Conservation (phyloP, 2,113 vertebrate species). For the Lycocorax pyrrhopterus region DNA sequence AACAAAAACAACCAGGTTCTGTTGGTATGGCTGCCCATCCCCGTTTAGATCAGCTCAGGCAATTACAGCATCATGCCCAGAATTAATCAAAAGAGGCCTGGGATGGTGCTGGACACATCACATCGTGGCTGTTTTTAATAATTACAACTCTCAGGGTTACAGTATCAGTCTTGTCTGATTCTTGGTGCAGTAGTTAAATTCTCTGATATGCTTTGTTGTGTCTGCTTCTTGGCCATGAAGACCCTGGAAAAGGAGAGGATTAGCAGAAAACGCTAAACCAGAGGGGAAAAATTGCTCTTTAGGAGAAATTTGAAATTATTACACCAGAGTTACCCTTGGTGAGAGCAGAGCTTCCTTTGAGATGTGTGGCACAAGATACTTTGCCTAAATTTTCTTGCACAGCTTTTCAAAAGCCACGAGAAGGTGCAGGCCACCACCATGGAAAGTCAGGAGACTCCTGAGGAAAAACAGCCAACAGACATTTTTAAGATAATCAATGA, state of each 20-base stretch:
- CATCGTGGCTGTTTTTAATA: neutral
- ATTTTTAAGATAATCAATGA: neutral
- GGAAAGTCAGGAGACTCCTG: neutral
- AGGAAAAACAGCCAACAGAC: neutral
- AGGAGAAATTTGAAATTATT: neutral
- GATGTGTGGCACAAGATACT: neutral
- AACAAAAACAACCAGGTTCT: accelerated
- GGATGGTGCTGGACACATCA: neutral
- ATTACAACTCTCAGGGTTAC: neutral
- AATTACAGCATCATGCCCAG: neutral
- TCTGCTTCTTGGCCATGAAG: neutral
- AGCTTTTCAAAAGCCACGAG: neutral
- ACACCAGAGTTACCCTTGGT: neutral
- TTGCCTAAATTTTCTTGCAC: neutral
- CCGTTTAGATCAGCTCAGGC: neutral
- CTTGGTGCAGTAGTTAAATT: neutral
- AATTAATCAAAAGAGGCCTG: neutral
- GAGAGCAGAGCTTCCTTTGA: neutral
- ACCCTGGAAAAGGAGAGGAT: neutral
- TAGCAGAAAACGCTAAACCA: neutral
- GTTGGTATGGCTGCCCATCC: neutral
- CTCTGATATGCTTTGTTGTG: neutral
- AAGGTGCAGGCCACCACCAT: neutral
- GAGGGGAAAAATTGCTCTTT: neutral
- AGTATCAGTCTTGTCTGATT: neutral